A percentile compares a stretch with the other conserved stretches of the same genome.
These are phyloP conservation scores for Ianthella basta DNA, from an alignment of 37 sponge, comb jelly and placozoan genomes.

Conservation along the genomic window DNA sequence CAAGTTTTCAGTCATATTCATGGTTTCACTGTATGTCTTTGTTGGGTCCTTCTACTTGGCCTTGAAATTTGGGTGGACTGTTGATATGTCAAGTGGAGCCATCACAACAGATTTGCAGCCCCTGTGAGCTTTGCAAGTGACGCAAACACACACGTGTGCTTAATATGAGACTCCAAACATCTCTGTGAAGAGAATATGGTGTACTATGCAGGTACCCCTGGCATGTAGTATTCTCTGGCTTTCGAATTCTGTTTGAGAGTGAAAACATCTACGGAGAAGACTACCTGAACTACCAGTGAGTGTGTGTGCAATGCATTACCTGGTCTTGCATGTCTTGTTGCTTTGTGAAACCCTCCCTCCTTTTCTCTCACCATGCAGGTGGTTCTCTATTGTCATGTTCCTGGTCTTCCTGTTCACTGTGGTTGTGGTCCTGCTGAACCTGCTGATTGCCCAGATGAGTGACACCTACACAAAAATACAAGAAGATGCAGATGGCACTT, in stretches of 20 bases:
- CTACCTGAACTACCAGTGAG: conserved; percentile 23
- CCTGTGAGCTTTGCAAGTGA: background rate
- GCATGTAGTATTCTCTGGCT: conserved; percentile 18
- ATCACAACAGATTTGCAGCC: background rate
- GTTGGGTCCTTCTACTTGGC: background rate
- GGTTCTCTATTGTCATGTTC: conserved; percentile 32
- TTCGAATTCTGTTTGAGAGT: conserved; percentile 3
- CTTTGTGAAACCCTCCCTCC: background rate
- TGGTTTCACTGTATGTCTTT: background rate
- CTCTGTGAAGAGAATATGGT: too few relatives aligned
- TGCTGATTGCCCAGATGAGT: conserved; percentile 54
- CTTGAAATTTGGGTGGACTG: background rate
- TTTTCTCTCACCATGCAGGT: background rate
- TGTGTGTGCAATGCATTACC: background rate
- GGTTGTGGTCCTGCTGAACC: conserved; percentile 43
- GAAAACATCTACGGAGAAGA: background rate
- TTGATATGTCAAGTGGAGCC: background rate
- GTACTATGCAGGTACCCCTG: conserved; percentile 15
- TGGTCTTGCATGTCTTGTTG: too few relatives aligned
- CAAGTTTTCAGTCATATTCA: background rate
- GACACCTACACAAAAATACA: conserved; percentile 53
- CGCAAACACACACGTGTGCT: background rate
- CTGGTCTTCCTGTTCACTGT: conserved; percentile 45
- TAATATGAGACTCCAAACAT: too few relatives aligned
- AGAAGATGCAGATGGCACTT: conserved; percentile 33